phyloP scores from a whole-genome alignment of 2,888 invertebrate species.

The Sminthurides aquaticus region DNA sequence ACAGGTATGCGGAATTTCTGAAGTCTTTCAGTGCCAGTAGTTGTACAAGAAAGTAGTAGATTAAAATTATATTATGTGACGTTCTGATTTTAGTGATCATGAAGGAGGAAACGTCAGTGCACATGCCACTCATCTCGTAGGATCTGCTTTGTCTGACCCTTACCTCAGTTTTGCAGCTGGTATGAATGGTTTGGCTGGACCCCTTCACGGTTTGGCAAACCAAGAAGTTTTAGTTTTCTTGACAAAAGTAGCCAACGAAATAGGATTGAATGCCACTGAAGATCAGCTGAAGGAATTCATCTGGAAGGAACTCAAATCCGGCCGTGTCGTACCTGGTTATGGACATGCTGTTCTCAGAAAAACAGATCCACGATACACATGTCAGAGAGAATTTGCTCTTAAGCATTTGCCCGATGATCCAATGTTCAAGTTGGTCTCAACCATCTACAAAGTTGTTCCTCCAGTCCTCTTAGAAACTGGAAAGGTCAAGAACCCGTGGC shows the following conservation, averaged over 20 bases:
- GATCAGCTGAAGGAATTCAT: constrained; percentile 92
- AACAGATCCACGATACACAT: constrained; percentile 86
- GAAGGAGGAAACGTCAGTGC: constrained; percentile 96
- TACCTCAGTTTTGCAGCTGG: constrained; percentile 88
- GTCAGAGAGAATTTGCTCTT: constrained; percentile 88
- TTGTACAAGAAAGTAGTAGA: no score
- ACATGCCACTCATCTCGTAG: constrained; percentile 87
- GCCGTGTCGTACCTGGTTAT: constrained; percentile 94
- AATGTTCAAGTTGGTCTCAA: constrained; percentile 82
- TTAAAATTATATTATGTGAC: neutral
- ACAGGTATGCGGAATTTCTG: constrained; percentile 59
- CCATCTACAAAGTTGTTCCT: constrained; percentile 85
- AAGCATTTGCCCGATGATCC: constrained; percentile 89
- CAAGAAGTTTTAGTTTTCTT: constrained; percentile 89
- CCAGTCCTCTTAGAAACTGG: constrained; percentile 85
- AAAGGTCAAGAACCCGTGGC: constrained; percentile 97
- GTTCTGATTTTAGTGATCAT: constrained; percentile 63
- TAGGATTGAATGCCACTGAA: constrained; percentile 79
- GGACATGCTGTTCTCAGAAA: constrained; percentile 93
- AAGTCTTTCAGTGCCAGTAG: neutral
- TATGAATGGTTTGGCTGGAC: constrained; percentile 89
- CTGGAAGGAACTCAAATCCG: constrained; percentile 91
- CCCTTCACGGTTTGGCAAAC: constrained; percentile 90
- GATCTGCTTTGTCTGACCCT: constrained; percentile 87
- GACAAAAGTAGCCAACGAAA: constrained; percentile 74